Conservation (phyloP, 1,140 invertebrate genomes). For the Harlomillsia oculata region DNA sequence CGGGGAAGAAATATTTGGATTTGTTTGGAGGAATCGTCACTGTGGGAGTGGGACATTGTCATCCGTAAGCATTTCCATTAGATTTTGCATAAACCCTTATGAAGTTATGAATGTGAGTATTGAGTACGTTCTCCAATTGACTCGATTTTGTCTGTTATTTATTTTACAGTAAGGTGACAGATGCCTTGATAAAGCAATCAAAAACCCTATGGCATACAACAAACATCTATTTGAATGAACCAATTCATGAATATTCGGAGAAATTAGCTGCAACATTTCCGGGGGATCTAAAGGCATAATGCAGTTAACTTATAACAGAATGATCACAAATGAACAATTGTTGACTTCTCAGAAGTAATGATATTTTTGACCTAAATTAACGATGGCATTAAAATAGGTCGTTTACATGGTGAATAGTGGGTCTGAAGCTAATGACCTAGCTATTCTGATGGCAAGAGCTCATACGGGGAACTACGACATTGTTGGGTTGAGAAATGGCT, state of each 20-base stretch:
- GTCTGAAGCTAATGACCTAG: conserved; percentile 93
- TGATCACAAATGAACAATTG: not conserved
- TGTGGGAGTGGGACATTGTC: conserved; percentile 93
- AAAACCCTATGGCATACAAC: conserved; percentile 81
- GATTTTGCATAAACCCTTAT: not conserved
- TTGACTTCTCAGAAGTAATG: not conserved
- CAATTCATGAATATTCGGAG: conserved; percentile 81
- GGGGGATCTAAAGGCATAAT: conserved; percentile 71
- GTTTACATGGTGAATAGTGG: conserved; percentile 93
- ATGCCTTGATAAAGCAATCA: conserved; percentile 66
- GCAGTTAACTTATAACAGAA: too few relatives aligned
- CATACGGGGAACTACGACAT: conserved; percentile 77
- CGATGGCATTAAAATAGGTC: conserved; percentile 46
- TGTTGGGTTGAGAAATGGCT: conserved; percentile 61
- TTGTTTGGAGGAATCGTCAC: conserved; percentile 94
- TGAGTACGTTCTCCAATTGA: not conserved
- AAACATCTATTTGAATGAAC: conserved; percentile 79
- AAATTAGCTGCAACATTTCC: conserved; percentile 72
- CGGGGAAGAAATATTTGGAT: conserved; percentile 81
- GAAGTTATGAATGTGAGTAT: not conserved
- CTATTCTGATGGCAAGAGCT: conserved; percentile 71
- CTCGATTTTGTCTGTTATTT: not conserved
- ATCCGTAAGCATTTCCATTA: conserved; percentile 65
- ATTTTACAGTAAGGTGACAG: conserved; percentile 58
- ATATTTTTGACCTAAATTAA: not conserved